A percentile compares a stretch with the other conserved stretches of the same genome.
phyloP scores from a whole-genome alignment of 2,888 invertebrate genomes.

The Pristionchus arcanus region DNA sequence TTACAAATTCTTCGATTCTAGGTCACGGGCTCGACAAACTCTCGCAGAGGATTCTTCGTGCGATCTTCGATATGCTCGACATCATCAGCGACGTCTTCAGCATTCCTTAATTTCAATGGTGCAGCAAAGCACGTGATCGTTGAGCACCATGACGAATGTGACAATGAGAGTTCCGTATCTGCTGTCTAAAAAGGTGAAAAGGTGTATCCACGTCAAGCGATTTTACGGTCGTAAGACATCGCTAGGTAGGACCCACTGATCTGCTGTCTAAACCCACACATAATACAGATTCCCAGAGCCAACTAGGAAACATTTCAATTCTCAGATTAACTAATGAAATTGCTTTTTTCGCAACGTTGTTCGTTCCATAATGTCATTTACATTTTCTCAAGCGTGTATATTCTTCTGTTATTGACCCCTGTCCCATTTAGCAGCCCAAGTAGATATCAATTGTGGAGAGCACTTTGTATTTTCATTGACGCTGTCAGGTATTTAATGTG shows the following conservation, averaged over 20 bases:
- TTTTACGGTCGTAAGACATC: no score
- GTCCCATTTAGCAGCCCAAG: not conserved
- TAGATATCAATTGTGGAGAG: not conserved
- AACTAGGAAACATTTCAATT: slow-evolving; percentile 6
- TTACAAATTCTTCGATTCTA: not conserved
- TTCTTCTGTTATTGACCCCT: not conserved
- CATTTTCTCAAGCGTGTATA: not conserved
- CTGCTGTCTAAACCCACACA: not conserved
- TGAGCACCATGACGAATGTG: slow-evolving; percentile 24
- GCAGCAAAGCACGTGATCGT: slow-evolving; percentile 11
- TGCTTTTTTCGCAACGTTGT: not conserved
- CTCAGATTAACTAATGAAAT: not conserved
- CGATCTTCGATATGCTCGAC: slow-evolving; percentile 54
- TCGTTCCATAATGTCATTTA: not conserved
- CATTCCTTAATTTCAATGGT: slow-evolving; percentile 32
- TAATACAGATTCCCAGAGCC: not conserved
- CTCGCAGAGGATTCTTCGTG: slow-evolving; percentile 15
- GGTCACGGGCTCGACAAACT: slow-evolving; percentile 41
- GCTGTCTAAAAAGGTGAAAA: no score
- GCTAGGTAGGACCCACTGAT: no score
- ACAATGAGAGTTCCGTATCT: slow-evolving; percentile 4
- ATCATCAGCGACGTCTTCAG: slow-evolving; percentile 52
- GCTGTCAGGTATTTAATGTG: not conserved
- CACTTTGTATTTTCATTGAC: not conserved
- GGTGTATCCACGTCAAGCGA: no score